These are phyloP conservation scores for Drosophila colorata DNA, from an alignment of 2,888 invertebrate genomes.

Conservation along the genomic window DNA sequence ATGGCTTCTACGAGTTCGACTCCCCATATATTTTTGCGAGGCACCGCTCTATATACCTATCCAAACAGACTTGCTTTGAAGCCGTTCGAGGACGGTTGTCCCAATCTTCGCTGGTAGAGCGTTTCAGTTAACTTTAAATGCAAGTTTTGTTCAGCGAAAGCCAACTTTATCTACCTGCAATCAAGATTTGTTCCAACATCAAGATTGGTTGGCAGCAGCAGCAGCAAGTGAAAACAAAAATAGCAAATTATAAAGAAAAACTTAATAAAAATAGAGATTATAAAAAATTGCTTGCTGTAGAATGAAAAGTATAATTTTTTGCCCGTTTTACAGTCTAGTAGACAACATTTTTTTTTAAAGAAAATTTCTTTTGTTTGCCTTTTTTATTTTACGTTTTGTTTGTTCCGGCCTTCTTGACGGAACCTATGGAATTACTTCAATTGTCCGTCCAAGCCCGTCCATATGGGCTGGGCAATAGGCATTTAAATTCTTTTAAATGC, in stretches of 20 bases:
- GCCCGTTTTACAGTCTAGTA: neutral
- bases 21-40: neutral
- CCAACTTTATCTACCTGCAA: too few species aligned
- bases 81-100: too few species aligned
- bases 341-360: too few species aligned
- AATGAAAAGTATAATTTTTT: neutral
- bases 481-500: neutral
- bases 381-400: neutral
- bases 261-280: too few species aligned
- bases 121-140: too few species aligned
- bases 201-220: too few species aligned
- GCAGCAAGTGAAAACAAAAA: neutral
- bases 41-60: neutral
- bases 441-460: too few species aligned
- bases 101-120: too few species aligned
- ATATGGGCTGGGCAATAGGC: neutral
- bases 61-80: neutral
- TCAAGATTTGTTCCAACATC: too few species aligned
- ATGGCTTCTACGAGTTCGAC: neutral
- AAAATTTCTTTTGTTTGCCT: too few species aligned
- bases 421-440: neutral
- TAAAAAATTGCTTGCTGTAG: too few species aligned
- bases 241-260: neutral
- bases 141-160: too few species aligned
- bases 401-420: neutral